These are phyloP conservation scores for Eupithecia pulchellata DNA, from an alignment of 2,888 invertebrate genomes.

Conservation along the genomic window DNA sequence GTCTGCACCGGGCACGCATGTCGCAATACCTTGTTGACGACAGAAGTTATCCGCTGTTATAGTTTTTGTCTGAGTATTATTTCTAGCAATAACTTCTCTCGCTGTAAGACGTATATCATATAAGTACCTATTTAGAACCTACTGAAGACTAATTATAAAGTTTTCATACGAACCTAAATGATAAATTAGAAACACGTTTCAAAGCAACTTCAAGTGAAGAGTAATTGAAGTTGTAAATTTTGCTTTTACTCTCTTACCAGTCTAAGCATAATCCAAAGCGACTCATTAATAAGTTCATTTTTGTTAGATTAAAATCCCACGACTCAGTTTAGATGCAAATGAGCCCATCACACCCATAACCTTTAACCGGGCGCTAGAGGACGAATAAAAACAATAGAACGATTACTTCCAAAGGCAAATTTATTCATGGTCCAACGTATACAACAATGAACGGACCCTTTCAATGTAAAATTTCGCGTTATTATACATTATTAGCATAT, in stretches of 20 bases:
- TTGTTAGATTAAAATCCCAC: slow-evolving; percentile 17
- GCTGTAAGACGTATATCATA: not conserved
- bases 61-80: not conserved
- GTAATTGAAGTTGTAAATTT: slow-evolving; percentile 3
- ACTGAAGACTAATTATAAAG: not conserved
- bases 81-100: not conserved
- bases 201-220: not conserved
- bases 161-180: not conserved
- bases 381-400: slow-evolving; percentile 53
- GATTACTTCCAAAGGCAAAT: slow-evolving; percentile 77
- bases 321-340: slow-evolving; percentile 43
- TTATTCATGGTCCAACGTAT: slow-evolving; percentile 85
- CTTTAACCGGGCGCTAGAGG: slow-evolving; percentile 34
- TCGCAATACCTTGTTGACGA: not conserved
- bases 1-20: no score
- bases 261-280: slow-evolving; percentile 4
- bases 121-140: not conserved
- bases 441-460: slow-evolving; percentile 83
- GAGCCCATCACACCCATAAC: slow-evolving; percentile 33
- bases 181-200: slow-evolving; percentile 2
- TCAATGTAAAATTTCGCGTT: slow-evolving; percentile 83
- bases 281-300: slow-evolving; percentile 12
- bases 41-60: not conserved
- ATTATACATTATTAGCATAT: slow-evolving; percentile 69
- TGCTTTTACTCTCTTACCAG: not conserved